phyloP scores from a whole-genome alignment of 2,888 invertebrate species.

The Philonicus albiceps region DNA sequence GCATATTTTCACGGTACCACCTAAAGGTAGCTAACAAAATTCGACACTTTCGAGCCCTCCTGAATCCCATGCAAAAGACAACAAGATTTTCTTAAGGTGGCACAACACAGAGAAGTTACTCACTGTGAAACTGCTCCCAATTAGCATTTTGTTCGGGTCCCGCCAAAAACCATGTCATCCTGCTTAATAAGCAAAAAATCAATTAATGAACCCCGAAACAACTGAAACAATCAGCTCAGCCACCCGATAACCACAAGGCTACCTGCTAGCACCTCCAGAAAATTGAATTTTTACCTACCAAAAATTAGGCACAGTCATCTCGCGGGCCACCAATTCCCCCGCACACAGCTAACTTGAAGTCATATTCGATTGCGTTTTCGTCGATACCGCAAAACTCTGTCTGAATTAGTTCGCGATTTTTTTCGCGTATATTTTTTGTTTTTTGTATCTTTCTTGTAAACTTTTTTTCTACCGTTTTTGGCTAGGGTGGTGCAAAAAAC shows the following conservation, averaged over 20 bases:
- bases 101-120: not conserved
- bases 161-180: slow-evolving; percentile 17
- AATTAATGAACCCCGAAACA: slow-evolving; percentile 17
- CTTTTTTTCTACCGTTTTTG: not conserved
- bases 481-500: not conserved
- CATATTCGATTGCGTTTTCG: not conserved
- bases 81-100: not conserved
- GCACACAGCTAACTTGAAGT: not conserved
- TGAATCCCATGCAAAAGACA: not conserved
- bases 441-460: not conserved
- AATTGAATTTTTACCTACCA: slow-evolving; percentile 3
- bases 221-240: not conserved
- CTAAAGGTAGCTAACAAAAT: not conserved
- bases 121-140: slow-evolving; percentile 6
- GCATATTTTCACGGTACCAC: not conserved
- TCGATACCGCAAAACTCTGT: slow-evolving; percentile 1
- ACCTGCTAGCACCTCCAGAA: slow-evolving; percentile 1
- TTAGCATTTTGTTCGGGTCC: slow-evolving; percentile 4
- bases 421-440: not conserved
- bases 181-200: slow-evolving; percentile 26
- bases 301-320: slow-evolving; percentile 11
- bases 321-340: not conserved
- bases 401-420: not conserved
- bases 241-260: not conserved
- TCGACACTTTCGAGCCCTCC: not conserved